phyloP scores from a whole-genome alignment of 30 jellyfish, hydroid and myxozoan genomes.

The Nemopilema nomurai region DNA sequence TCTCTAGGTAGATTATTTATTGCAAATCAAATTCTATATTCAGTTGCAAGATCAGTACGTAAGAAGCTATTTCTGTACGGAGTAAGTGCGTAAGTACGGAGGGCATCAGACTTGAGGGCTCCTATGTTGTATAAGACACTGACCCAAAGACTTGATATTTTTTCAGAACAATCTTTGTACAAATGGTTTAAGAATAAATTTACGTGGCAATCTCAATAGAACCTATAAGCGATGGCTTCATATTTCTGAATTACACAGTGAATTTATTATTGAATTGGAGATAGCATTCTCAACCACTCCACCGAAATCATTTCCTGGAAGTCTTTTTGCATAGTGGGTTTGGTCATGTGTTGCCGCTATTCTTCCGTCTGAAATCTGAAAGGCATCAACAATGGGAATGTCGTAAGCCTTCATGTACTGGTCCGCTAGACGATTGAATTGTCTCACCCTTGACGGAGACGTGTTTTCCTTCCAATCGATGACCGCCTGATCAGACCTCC shows the following conservation, averaged over 20 bases:
- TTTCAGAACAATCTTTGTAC: no score
- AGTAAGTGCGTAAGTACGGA: no score
- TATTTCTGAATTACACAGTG: conserved; percentile 59
- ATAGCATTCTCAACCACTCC: conserved; percentile 97
- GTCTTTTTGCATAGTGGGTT: conserved; percentile 80
- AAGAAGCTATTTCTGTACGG: no score
- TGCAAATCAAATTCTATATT: no score
- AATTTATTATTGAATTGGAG: conserved; percentile 68
- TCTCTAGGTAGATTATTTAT: no score
- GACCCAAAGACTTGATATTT: no score
- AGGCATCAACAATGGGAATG: conserved; percentile 85
- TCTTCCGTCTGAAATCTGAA: conserved; percentile 86
- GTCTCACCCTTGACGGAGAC: conserved; percentile 87
- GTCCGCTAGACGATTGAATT: conserved; percentile 78
- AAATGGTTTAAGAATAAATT: no score
- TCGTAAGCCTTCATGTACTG: conserved; percentile 52
- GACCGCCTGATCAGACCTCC: conserved; percentile 94
- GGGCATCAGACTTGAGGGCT: no score
- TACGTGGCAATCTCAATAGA: not conserved
- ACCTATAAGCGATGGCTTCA: not conserved
- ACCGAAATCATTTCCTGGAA: conserved; percentile 94
- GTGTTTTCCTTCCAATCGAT: conserved; percentile 94
- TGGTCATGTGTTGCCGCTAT: conserved; percentile 94
- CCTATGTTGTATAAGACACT: no score
- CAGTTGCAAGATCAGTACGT: no score